Conservation (phyloP, 2,797 vertebrate species). For the Sphaeramia orbicularis region DNA sequence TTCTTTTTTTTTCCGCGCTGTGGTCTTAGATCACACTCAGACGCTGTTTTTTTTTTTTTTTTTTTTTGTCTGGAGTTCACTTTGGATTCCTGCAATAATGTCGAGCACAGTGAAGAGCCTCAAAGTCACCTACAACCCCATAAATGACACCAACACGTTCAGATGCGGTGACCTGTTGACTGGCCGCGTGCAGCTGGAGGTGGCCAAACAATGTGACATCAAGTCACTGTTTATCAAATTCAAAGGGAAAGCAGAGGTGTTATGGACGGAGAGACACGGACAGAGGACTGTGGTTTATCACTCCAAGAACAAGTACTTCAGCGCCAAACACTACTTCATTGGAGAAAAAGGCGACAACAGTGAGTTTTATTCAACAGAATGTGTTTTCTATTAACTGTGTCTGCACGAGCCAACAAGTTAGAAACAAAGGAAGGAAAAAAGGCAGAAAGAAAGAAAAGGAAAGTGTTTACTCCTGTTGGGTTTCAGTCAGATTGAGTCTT, state of each 20-base stretch:
- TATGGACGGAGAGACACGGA: slow-evolving; percentile 66
- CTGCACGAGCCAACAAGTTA: too few species aligned
- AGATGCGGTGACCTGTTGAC: slow-evolving; percentile 69
- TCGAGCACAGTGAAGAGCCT: slow-evolving; percentile 68
- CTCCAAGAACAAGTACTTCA: slow-evolving; percentile 81
- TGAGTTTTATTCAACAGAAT: too few species aligned
- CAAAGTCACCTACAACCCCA: slow-evolving; percentile 55
- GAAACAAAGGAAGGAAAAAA: too few species aligned
- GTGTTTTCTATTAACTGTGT: too few species aligned
- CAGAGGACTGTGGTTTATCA: slow-evolving; percentile 47
- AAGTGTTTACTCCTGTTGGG: too few species aligned
- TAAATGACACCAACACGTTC: slow-evolving; percentile 67
- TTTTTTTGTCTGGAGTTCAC: neutral
- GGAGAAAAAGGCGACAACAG: slow-evolving; percentile 11
- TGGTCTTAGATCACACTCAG: too few species aligned
- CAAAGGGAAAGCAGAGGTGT: slow-evolving; percentile 76
- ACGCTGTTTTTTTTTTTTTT: neutral
- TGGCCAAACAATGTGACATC: slow-evolving; percentile 68
- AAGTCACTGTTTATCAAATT: slow-evolving; percentile 68
- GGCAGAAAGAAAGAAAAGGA: too few species aligned
- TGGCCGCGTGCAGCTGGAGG: slow-evolving; percentile 70
- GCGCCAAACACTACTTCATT: slow-evolving; percentile 65
- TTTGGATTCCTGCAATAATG: slow-evolving; percentile 53
- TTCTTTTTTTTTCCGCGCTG: too few species aligned
- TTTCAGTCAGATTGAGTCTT: too few species aligned